Evolutionary conservation across 2,888 invertebrate genomes (phyloP), one percentile per base, ranked within the genome.

Genomic region (Caenorhabditis sp.): DNA sequence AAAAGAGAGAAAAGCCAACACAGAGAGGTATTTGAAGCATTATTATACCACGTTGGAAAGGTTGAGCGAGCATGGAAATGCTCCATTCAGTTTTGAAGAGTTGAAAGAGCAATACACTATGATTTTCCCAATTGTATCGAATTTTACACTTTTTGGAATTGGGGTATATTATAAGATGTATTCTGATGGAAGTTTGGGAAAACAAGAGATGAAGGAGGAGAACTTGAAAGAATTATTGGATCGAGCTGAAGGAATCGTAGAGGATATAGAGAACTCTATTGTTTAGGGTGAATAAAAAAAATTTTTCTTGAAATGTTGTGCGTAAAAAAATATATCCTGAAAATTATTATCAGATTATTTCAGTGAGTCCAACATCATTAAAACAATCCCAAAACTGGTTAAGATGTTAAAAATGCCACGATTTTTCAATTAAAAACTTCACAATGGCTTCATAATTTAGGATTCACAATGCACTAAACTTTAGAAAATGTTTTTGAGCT

Each of bases 101-200:
- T 8, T 58, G 36, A 58, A 36, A 21, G 14, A 25, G 17, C 25
- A 58, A 20, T 71, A 71, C 27, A 5, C 1, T 4, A 8, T 43
- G 5, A 63, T 63, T 12, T 71, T 43, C 20, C 60, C 71, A 43
- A 57, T 60, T 26, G 50, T 66, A 0, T 63, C 67, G 1, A 71
- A 67, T 36, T 71, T 71, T 27, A 43, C 63, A 20, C 43, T 71
- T 1, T 71, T 71, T 20, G 71, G 71, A 52, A 63, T 67, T n/a
- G 17, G 60, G 5, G 0, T 67, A 1, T 71, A 71, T 52, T 57
- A 63, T 31, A 67, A 64, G 43, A 60, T 71, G 67, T 71, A 71
- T 43, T 1, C 7, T 10, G 67, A 71, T 50, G 71, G 67, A n/a
- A 67, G 49, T 4, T 36, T 71, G 1, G 71, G 71, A 43, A 23